Percentiles rank a stretch among this genome's conserved stretches.
phyloP scores from a whole-genome alignment of 2,888 invertebrate genomes.

The Eugnorisma glareosa region DNA sequence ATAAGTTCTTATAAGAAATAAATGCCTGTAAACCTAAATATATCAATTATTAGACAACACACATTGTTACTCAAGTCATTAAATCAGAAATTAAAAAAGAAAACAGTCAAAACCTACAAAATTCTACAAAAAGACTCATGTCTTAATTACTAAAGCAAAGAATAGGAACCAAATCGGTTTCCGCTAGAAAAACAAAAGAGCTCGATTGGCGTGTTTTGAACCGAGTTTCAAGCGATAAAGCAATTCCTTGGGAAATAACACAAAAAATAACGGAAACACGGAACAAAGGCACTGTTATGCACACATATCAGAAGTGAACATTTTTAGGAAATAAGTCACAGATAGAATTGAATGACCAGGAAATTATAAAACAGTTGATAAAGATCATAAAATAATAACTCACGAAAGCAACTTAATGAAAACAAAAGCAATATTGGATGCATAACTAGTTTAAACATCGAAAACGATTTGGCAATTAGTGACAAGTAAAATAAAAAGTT shows the following conservation, averaged over 20 bases:
- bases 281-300: constrained; percentile 7
- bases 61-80: not conserved
- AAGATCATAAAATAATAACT: not conserved
- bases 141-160: constrained; percentile 30
- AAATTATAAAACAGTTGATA: not conserved
- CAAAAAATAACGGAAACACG: constrained; percentile 19
- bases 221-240: constrained; percentile 39
- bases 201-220: constrained; percentile 41
- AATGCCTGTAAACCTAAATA: no score
- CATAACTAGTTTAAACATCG: not conserved
- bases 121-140: not conserved
- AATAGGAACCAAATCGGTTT: constrained; percentile 30
- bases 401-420: no score
- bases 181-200: constrained; percentile 33
- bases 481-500: not conserved
- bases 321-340: not conserved
- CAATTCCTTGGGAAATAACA: not conserved
- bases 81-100: not conserved
- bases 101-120: not conserved
- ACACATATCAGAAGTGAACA: constrained; percentile 13
- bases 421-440: not conserved
- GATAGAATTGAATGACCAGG: not conserved
- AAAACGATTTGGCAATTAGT: not conserved
- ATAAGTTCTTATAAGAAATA: no score
- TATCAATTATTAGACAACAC: no score